Conservation (phyloP, 2,888 invertebrate species). For the Rotaria sp. region DNA sequence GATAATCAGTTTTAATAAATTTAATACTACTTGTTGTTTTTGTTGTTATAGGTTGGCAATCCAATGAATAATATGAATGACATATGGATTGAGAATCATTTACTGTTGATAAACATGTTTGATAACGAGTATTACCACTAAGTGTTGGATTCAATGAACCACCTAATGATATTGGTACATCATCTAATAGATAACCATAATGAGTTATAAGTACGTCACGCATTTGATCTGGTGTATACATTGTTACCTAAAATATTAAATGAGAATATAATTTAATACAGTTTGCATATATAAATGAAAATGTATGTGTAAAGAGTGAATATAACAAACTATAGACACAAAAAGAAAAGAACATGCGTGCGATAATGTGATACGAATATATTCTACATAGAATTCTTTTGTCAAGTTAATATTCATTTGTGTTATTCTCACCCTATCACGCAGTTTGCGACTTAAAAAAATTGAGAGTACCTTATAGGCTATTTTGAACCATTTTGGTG, state of each 20-base stretch:
- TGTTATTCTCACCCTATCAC: constrained; percentile 67
- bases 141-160: neutral
- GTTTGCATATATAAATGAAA: neutral
- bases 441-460: constrained; percentile 86
- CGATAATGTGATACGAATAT: neutral
- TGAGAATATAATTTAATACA: neutral
- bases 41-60: neutral
- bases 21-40: neutral
- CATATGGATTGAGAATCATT: constrained; percentile 11
- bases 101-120: neutral
- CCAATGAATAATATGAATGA: neutral
- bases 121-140: neutral
- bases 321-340: neutral
- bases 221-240: neutral
- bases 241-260: neutral
- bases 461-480: constrained; percentile 87
- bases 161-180: neutral
- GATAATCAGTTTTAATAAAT: neutral
- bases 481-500: constrained; percentile 94
- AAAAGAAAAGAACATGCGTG: neutral
- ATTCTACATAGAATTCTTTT: neutral
- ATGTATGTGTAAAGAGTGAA: neutral
- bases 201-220: neutral
- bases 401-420: neutral
- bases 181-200: neutral